Conservation (phyloP, 1,140 invertebrate species). For the Leptinotarsa defecta region DNA sequence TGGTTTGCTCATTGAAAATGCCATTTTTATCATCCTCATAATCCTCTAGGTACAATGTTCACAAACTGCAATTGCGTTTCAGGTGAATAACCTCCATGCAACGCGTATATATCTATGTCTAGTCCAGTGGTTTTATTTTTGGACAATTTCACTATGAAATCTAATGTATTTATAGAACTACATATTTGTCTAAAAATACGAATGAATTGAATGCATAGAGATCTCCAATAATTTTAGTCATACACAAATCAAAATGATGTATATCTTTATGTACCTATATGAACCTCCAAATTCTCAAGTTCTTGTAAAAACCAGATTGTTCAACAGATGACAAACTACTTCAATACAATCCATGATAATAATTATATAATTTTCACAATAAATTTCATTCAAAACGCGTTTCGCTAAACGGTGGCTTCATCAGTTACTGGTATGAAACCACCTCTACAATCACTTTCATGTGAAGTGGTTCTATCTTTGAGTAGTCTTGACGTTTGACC, state of each 20-base stretch:
- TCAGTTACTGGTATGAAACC: no score
- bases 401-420: no score
- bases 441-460: no score
- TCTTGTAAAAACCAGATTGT: neutral
- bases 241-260: neutral
- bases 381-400: no score
- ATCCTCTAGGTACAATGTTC: no score
- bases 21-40: no score
- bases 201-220: neutral
- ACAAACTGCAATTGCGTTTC: neutral
- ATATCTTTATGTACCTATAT: neutral
- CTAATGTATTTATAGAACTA: constrained; percentile 12
- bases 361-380: no score
- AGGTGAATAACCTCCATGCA: neutral
- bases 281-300: neutral
- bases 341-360: neutral
- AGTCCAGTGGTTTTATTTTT: neutral
- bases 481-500: no score
- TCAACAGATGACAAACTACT: neutral
- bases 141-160: neutral
- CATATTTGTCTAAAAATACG: neutral
- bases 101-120: neutral
- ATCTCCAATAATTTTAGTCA: neutral
- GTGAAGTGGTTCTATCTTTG: no score
- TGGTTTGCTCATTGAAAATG: no score